Conservation (phyloP, 2,113 vertebrate genomes). For the Australoheros scitulus region DNA sequence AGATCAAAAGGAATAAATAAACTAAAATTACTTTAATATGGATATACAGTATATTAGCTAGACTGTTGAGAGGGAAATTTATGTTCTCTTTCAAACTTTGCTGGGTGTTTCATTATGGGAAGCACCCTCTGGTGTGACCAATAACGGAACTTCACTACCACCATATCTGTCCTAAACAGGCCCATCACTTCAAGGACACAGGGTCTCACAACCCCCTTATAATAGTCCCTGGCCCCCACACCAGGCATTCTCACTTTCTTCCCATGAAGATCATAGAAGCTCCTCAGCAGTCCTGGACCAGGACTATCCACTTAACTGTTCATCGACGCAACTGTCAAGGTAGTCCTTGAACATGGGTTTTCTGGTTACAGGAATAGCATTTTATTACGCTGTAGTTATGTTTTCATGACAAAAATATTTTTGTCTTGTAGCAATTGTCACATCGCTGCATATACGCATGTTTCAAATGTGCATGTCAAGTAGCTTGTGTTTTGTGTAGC, state of each 20-base stretch:
- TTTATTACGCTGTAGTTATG: no score
- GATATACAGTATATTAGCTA: background rate
- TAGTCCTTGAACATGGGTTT: rapidly evolving
- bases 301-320: constrained; percentile 4
- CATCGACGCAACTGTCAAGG: background rate
- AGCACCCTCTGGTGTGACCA: no score
- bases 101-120: no score
- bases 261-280: background rate
- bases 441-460: no score
- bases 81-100: no score
- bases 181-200: background rate
- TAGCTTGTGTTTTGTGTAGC: no score
- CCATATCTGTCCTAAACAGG: background rate
- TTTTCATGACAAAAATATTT: background rate
- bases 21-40: background rate
- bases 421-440: no score
- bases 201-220: background rate
- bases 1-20: background rate
- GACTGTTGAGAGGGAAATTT: background rate
- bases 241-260: background rate
- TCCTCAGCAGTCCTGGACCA: background rate
- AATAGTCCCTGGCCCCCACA: background rate
- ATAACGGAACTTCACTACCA: no score
- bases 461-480: background rate
- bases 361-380: background rate